Percentiles rank a stretch among this genome's conserved stretches.
Conservation (phyloP, 2,113 vertebrate genomes). For the Amia ocellicauda region DNA sequence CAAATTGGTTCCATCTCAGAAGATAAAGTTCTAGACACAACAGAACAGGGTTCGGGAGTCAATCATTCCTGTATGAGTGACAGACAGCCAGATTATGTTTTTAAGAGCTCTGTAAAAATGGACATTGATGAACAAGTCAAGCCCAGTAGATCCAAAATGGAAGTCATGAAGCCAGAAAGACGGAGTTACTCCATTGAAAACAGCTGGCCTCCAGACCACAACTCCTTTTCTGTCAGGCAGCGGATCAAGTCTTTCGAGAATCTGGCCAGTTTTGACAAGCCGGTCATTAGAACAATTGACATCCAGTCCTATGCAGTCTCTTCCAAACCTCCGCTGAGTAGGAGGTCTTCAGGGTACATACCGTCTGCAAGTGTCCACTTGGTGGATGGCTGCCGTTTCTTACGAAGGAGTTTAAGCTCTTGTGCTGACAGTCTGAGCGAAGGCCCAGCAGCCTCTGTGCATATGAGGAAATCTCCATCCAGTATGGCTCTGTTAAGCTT, state of each 20-base stretch:
- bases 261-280: constrained; percentile 79
- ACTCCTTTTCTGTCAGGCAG: constrained; percentile 87
- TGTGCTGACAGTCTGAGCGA: constrained; percentile 60
- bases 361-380: constrained; percentile 39
- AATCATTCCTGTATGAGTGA: constrained; percentile 12
- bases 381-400: constrained; percentile 29
- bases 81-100: constrained; percentile 8
- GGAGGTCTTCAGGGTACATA: constrained; percentile 70
- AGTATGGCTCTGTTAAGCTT: constrained; percentile 25
- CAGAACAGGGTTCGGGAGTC: constrained; percentile 19
- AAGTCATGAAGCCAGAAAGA: constrained; percentile 46
- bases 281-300: constrained; percentile 62
- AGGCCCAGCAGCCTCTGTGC: constrained; percentile 13
- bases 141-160: constrained; percentile 39
- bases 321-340: constrained; percentile 63
- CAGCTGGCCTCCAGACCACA: constrained; percentile 63
- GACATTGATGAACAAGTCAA: constrained; percentile 31
- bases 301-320: constrained; percentile 56
- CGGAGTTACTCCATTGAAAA: constrained; percentile 70
- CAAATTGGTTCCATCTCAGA: background rate
- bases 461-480: constrained; percentile 43
- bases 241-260: constrained; percentile 97
- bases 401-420: constrained; percentile 74
- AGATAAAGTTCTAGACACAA: constrained; percentile 6
- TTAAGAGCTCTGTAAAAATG: constrained; percentile 12